These are phyloP conservation scores for Mesoligia furuncula DNA, from an alignment of 2,888 invertebrate species.

Conservation along the genomic window DNA sequence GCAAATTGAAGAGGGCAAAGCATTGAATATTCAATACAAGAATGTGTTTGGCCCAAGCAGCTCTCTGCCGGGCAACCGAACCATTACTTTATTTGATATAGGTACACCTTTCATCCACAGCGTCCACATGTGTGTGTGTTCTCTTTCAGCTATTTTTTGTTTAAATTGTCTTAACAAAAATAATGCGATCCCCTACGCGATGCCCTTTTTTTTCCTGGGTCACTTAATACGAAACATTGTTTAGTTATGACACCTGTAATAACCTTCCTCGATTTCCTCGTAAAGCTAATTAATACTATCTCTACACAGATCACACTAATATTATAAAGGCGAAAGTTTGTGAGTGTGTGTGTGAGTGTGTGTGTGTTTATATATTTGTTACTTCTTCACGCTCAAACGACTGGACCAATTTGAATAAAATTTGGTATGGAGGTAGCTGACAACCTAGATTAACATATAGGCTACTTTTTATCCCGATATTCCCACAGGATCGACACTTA, in stretches of 20 bases:
- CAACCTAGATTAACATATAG: too few relatives aligned
- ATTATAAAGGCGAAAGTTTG: too few relatives aligned
- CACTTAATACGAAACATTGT: neutral
- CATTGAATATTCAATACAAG: constrained; percentile 62
- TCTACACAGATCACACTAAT: neutral
- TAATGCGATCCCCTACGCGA: too few relatives aligned
- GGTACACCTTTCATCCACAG: constrained; percentile 50
- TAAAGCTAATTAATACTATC: neutral
- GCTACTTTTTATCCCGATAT: too few relatives aligned
- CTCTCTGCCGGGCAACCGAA: constrained; percentile 23
- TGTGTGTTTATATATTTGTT: too few relatives aligned
- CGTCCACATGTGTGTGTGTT: constrained; percentile 22
- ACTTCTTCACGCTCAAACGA: too few relatives aligned
- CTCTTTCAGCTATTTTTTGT: constrained; percentile 17
- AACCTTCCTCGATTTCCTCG: neutral
- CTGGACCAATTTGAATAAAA: too few relatives aligned
- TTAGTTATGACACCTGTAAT: neutral
- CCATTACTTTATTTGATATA: constrained; percentile 65
- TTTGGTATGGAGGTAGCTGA: too few relatives aligned
- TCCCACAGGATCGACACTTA: too few relatives aligned
- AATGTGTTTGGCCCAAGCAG: constrained; percentile 49
- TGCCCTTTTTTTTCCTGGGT: neutral
- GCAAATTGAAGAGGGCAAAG: constrained; percentile 52
- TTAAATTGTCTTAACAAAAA: neutral
- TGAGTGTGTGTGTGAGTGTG: too few relatives aligned